Evolutionary conservation across 92 coral and sea anemone species (phyloP).

Genomic region (Desmophyllum pertusum): DNA sequence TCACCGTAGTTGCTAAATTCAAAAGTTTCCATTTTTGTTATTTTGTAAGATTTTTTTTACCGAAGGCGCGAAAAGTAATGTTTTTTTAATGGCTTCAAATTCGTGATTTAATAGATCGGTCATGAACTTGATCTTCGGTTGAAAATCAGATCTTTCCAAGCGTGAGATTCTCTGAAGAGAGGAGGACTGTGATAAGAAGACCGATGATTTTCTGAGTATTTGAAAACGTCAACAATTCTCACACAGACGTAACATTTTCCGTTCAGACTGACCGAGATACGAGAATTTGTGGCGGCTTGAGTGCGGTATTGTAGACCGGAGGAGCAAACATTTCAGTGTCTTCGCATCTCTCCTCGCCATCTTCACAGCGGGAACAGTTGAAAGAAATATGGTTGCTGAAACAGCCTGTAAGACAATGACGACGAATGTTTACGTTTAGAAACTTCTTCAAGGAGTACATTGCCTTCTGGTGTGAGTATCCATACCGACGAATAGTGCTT

Average conservation of each 20-base stretch:
- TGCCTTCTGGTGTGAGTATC: not conserved
- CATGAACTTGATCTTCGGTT: not conserved
- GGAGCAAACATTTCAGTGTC: not conserved
- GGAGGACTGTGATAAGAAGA: not conserved
- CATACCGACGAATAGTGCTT: not conserved
- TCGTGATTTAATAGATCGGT: conserved; percentile 23
- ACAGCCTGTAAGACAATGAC: not conserved
- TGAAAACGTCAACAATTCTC: conserved; percentile 19
- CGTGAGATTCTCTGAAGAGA: not conserved
- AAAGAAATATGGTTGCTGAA: not conserved
- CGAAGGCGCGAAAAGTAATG: conserved; percentile 32
- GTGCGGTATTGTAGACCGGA: not conserved
- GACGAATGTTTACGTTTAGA: not conserved
- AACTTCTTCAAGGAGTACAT: not conserved
- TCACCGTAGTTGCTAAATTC: not conserved
- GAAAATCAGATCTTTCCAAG: conserved; percentile 7
- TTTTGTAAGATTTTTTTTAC: not conserved
- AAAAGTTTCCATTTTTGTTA: not conserved
- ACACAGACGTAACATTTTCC: not conserved
- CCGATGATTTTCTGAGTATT: not conserved
- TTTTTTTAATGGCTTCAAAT: conserved; percentile 15
- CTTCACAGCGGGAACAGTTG: not conserved
- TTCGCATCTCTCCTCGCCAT: not conserved
- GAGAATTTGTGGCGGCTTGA: not conserved
- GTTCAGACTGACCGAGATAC: not conserved